Base-by-base conservation (phyloP, 2,888 invertebrate species). In the Apotomis turbidana region DNA sequence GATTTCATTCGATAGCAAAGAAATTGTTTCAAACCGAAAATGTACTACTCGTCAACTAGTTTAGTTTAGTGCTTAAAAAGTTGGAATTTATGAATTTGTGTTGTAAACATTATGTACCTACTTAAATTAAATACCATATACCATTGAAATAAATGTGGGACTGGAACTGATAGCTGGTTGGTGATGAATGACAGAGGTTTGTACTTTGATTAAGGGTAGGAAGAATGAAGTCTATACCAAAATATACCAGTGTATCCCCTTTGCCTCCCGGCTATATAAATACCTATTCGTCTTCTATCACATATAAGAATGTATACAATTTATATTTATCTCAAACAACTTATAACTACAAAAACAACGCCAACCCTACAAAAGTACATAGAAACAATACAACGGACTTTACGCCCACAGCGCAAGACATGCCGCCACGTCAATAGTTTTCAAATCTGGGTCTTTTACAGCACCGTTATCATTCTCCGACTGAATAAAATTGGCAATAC, bases 401-500 rank as follows among this genome's bases (percentile, higher is more conserved):
- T 9, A 44, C 8, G 38, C 41, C 12, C 55, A 15, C 41, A 41
- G 38, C 51, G 38, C 68, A 69, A 55, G 36, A 63, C 64, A 64
- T 4, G 10, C 55, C 12, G 13, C 49, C 63, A 38, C 64, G 12
- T 64, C 64, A 59, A 71, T 71, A 71, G 71, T 71, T 68, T 67
- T 59, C 71, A 68, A 71, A 71, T 71, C 71, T 71, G 75, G 73
- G 74, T 75, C 69, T 76, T 77, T 81, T 84, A 83, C 83, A 77
- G 76, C 74, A 78, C 79, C 81, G 82, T 85, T 90, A 87, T 88
- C 86, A 88, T 87, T 85, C 84, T 85, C 85, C 77, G 79, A 76
- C 77, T 77, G 83, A 90, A 91, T 90, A 90, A 92, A 92, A 91
- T 90, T 83, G 87, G 84, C 87, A 84, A 90, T 87, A 89, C 87